phyloP scores from a whole-genome alignment of 2,113 vertebrate genomes.

The Lynx canadensis region DNA sequence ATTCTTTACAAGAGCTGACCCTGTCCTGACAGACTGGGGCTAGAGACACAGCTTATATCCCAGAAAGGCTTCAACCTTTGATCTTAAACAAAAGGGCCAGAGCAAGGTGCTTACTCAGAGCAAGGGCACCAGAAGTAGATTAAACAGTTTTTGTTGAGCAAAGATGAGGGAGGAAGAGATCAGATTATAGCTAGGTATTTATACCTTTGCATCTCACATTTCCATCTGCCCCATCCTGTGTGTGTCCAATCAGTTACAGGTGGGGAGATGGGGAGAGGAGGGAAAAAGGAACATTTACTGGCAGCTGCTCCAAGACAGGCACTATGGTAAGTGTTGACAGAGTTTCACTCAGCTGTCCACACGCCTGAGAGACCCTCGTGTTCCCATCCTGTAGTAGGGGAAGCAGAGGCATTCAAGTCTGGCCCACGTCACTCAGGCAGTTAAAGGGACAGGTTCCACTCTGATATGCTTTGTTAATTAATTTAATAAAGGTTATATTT shows the following conservation, averaged over 20 bases:
- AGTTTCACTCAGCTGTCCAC: background rate
- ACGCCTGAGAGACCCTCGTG: too few relatives aligned
- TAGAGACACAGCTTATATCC: rapidly evolving
- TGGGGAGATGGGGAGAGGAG: rapidly evolving
- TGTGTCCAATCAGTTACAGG: background rate
- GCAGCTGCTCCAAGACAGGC: background rate
- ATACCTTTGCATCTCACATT: background rate
- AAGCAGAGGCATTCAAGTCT: background rate
- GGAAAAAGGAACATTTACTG: background rate
- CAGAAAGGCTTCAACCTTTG: rapidly evolving
- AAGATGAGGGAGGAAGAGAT: background rate
- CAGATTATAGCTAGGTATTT: background rate
- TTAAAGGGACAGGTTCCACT: background rate
- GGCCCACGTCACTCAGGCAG: background rate
- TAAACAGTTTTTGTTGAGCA: background rate
- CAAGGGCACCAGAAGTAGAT: background rate
- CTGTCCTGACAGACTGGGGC: rapidly evolving
- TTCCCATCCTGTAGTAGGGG: too few relatives aligned
- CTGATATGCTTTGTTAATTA: background rate
- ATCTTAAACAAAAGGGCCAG: background rate
- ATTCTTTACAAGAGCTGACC: rapidly evolving
- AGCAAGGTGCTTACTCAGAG: background rate
- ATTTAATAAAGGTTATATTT: background rate
- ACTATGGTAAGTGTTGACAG: too few relatives aligned
- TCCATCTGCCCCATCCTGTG: background rate